Percentiles rank a stretch among this genome's conserved stretches.
Conservation (phyloP, 2,888 invertebrate genomes). For the Nipponacmea schrenckii region DNA sequence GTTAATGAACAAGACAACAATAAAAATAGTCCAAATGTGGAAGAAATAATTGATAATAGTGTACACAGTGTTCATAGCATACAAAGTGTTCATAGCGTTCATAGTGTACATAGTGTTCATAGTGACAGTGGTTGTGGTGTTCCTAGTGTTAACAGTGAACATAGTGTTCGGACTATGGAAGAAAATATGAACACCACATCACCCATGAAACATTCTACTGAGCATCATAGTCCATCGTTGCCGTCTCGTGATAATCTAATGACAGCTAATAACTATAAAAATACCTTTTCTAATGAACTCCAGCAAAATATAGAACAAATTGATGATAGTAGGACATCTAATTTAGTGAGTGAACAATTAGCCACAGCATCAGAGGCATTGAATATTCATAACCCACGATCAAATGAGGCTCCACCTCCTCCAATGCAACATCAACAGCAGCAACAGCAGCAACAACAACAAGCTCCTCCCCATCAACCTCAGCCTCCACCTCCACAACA, state of each 20-base stretch:
- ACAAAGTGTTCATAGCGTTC: not conserved
- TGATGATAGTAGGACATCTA: slow-evolving; percentile 42
- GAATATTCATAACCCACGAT: not conserved
- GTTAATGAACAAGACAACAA: slow-evolving; percentile 42
- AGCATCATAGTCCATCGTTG: slow-evolving; percentile 40
- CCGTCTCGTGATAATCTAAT: slow-evolving; percentile 43
- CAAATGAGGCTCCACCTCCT: slow-evolving; percentile 11
- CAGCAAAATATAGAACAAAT: slow-evolving; percentile 50
- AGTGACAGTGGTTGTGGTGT: slow-evolving; percentile 47
- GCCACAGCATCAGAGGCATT: slow-evolving; percentile 12
- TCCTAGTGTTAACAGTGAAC: slow-evolving; percentile 28
- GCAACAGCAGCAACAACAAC: slow-evolving; percentile 39
- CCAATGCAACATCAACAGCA: slow-evolving; percentile 42
- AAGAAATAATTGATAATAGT: slow-evolving; percentile 22
- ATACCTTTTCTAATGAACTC: slow-evolving; percentile 45
- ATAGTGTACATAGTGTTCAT: not conserved
- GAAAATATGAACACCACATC: slow-evolving; percentile 21
- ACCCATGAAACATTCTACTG: slow-evolving; percentile 16
- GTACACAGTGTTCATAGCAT: slow-evolving; percentile 24
- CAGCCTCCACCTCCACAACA: slow-evolving; percentile 23
- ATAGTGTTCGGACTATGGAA: slow-evolving; percentile 28
- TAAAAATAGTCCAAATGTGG: slow-evolving; percentile 40
- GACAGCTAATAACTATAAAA: slow-evolving; percentile 43
- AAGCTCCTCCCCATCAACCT: slow-evolving; percentile 18
- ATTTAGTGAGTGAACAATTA: slow-evolving; percentile 35